phyloP scores from a whole-genome alignment of 2,888 invertebrate species.

The Clunio marinus region DNA sequence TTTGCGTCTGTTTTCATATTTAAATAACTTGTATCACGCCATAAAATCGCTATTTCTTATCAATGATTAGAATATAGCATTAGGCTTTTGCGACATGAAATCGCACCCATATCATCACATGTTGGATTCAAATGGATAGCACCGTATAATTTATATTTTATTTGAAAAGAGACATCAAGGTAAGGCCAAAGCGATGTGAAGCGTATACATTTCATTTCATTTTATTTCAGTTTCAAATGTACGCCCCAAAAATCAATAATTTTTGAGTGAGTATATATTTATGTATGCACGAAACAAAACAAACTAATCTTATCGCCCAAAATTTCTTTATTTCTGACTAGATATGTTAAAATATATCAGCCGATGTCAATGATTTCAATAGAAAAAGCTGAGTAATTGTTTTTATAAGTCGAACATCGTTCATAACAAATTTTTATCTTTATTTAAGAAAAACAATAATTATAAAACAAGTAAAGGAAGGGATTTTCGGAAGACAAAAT shows the following conservation, averaged over 20 bases:
- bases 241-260: slow-evolving; percentile 16
- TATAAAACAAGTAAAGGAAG: too few species aligned
- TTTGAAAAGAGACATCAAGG: slow-evolving; percentile 12
- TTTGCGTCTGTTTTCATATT: neutral
- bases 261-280: neutral
- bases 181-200: neutral
- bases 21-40: slow-evolving; percentile 2
- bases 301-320: slow-evolving; percentile 20
- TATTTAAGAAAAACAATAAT: neutral
- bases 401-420: neutral
- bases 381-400: slow-evolving; percentile 1
- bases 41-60: neutral
- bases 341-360: neutral
- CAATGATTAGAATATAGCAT: slow-evolving; percentile 11
- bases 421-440: neutral
- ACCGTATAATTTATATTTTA: slow-evolving; percentile 22
- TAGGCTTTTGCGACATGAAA: neutral
- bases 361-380: slow-evolving; percentile 3
- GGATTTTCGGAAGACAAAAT: too few species aligned
- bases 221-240: neutral
- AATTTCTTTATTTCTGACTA: neutral
- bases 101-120: slow-evolving; percentile 13
- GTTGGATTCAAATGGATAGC: neutral
- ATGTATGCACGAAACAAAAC: neutral
- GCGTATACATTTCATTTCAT: too few species aligned